Evolutionary conservation across 2,113 vertebrate species (phyloP), one percentile per base, ranked within the genome.

Genomic region (Trematocara nigrifrons): DNA sequence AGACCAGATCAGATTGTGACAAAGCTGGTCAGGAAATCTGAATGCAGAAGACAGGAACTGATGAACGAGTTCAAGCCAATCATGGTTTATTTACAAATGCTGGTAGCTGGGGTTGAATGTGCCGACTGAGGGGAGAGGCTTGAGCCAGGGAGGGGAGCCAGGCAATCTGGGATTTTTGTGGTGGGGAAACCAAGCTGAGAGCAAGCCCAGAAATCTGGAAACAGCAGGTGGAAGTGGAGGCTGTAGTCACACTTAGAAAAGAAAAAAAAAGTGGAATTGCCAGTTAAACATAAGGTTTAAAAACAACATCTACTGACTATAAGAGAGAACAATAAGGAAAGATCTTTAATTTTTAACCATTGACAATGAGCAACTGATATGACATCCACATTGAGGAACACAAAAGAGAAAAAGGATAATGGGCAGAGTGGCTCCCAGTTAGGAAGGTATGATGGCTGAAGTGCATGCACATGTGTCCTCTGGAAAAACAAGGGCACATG

Each of bases 301-400:
- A 49, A 49, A 10, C 2, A 31, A 5, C 2, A 74, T 26, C 8
- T 45, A 1, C 40, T 16, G 66, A 69, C 11, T 42, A 1, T 42
- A 7, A 69, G 20, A 71, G 11, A 71, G 20, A 1, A 18, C 0
- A 31, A 49, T 3, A 49, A 18, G 9, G 22, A 16, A 26, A 76
- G 15, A 1, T 29, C 38, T 16, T 71, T 71, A 47, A 13, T 16
- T 47, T 26, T 2, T 1, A 76, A 76, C 15, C 9, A 49, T 0
- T 11, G 42, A 18, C 42, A 47, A 29, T 18, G 22, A 74, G 22
- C 6, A 2, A 47, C 22, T 74, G 42, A 29, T 47, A 26, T 29
- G 69, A 74, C 4, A 29, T 74, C 22, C 6, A 74, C 15, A 16
- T 18, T 26, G 12, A 49, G 69, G 5, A 45, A 38, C 22, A 1